Conservation (phyloP, 1,140 invertebrate species). For the Gonatopus flavifemur region DNA sequence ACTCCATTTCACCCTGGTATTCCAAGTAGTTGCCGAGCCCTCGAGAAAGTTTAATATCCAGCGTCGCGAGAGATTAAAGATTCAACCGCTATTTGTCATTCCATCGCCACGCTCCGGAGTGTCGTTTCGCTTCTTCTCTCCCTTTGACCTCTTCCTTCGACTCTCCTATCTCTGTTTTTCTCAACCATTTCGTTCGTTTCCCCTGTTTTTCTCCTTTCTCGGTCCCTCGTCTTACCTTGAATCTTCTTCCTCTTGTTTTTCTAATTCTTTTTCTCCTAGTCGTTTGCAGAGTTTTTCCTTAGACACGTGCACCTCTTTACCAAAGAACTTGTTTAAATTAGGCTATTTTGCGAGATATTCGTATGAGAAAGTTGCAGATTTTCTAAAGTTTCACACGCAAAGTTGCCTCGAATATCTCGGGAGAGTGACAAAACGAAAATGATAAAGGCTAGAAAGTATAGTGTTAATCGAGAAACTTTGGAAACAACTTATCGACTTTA, state of each 20-base stretch:
- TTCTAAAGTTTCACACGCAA: no score
- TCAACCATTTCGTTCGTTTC: not conserved
- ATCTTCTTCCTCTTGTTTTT: not conserved
- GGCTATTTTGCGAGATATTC: no score
- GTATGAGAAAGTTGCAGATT: no score
- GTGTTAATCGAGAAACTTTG: no score
- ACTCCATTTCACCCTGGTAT: constrained; percentile 37
- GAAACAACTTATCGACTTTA: no score
- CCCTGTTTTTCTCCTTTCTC: not conserved
- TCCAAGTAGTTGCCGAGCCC: constrained; percentile 37
- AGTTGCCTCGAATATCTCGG: no score
- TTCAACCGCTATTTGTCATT: constrained; percentile 47
- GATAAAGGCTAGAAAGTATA: no score
- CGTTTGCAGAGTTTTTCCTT: no score
- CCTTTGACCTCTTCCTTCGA: not conserved
- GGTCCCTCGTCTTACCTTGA: not conserved
- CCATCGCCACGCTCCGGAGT: constrained; percentile 32
- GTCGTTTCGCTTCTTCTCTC: constrained; percentile 1
- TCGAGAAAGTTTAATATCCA: constrained; percentile 47
- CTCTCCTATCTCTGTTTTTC: not conserved
- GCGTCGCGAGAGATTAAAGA: constrained; percentile 44
- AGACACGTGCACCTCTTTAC: no score
- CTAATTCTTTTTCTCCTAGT: not conserved
- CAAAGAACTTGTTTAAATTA: no score
- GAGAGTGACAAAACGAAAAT: no score